Conservation (phyloP, 2,113 vertebrate species). For the Physeter macrocephalus region DNA sequence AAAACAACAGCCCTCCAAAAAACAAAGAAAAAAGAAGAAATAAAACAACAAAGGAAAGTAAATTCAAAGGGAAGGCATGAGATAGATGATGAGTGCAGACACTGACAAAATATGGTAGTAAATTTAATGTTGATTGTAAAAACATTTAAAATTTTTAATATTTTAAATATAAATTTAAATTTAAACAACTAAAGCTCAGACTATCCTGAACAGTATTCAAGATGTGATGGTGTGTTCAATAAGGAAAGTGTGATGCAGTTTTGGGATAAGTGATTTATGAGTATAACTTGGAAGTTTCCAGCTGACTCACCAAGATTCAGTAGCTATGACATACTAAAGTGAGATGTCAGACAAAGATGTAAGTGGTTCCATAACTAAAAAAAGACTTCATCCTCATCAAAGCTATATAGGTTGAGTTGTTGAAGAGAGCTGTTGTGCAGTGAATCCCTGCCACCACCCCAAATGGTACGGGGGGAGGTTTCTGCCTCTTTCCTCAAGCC, state of each 20-base stretch:
- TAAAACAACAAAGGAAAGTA: neutral
- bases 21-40: neutral
- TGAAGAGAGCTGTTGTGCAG: neutral
- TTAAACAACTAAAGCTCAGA: neutral
- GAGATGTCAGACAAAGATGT: neutral
- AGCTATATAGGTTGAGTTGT: neutral
- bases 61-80: neutral
- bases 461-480: neutral
- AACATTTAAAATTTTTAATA: neutral
- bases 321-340: constrained; percentile 25
- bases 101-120: neutral
- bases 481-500: neutral
- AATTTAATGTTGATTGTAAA: constrained; percentile 12
- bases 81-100: neutral
- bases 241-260: neutral
- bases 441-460: neutral
- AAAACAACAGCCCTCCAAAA: neutral
- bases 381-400: neutral
- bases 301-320: constrained; percentile 1
- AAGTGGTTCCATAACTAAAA: neutral
- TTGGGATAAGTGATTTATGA: constrained; percentile 36
- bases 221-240: neutral
- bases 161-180: neutral
- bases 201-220: neutral
- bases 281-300: constrained; percentile 39